phyloP scores from a whole-genome alignment of 2,113 vertebrate species.

The Psilopsiagon aurifrons region DNA sequence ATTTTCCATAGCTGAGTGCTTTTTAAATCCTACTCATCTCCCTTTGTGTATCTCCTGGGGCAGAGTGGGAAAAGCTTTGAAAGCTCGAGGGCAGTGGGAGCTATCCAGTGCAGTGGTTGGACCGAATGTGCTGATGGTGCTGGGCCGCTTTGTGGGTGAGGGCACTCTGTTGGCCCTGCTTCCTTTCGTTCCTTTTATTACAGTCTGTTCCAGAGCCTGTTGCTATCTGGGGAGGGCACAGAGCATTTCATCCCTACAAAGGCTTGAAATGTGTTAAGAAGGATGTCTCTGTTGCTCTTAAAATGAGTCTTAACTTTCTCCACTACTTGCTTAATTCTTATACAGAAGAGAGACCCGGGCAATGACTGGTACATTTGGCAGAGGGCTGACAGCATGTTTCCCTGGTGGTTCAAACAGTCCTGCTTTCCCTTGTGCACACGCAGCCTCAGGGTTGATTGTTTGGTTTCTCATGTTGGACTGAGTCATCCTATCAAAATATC shows the following conservation, averaged over 20 bases:
- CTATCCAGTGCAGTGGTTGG: not conserved
- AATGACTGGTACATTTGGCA: rapidly evolving
- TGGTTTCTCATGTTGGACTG: not conserved
- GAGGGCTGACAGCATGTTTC: not conserved
- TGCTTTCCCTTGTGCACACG: not conserved
- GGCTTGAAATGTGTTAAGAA: not conserved
- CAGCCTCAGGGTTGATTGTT: rapidly evolving
- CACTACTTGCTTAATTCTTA: not conserved
- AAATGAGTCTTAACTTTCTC: not conserved
- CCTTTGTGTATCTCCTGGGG: not conserved
- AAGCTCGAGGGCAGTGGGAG: not conserved
- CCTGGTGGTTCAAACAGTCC: not conserved
- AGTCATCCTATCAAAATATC: not conserved
- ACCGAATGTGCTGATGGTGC: rapidly evolving
- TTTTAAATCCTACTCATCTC: not conserved
- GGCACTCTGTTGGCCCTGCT: not conserved
- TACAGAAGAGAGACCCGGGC: not conserved
- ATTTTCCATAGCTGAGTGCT: not conserved
- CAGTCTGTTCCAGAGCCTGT: not conserved
- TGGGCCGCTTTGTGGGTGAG: not conserved
- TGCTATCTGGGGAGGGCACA: not conserved
- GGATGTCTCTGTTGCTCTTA: not conserved
- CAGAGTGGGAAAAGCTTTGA: not conserved
- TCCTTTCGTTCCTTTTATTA: not conserved
- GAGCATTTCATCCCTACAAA: not conserved